These are phyloP conservation scores for Engystomops pustulosus DNA, from an alignment of 2,113 vertebrate species.

Conservation along the genomic window DNA sequence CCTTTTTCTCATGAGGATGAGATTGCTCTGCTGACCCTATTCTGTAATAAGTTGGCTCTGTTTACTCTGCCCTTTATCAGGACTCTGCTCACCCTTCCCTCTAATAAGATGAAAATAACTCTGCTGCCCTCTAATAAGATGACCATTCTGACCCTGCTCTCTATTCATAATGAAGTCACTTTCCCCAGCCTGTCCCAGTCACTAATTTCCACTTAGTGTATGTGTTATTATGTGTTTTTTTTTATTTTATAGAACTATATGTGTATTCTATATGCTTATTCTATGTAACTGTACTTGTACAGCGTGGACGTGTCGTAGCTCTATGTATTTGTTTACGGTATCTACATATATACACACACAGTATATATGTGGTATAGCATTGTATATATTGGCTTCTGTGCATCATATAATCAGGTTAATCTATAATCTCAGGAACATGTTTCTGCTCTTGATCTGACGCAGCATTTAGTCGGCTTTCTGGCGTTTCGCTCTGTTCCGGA, in stretches of 20 bases:
- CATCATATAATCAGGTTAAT: background rate
- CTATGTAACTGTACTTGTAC: background rate
- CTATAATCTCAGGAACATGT: background rate
- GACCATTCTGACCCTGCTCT: background rate
- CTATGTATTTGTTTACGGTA: too few species aligned
- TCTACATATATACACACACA: background rate
- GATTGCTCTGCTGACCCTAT: background rate
- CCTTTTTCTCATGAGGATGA: background rate
- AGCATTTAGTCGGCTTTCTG: background rate
- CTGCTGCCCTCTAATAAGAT: too few species aligned
- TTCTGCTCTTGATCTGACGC: background rate
- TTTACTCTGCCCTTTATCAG: too few species aligned
- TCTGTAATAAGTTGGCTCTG: too few species aligned
- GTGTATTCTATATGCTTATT: too few species aligned
- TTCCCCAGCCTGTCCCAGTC: background rate
- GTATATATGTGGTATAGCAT: too few species aligned
- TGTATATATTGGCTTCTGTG: background rate
- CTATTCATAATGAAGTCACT: background rate
- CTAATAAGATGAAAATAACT: too few species aligned
- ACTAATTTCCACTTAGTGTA: too few species aligned
- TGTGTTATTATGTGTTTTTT: too few species aligned
- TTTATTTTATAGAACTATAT: too few species aligned
- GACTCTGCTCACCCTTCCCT: too few species aligned
- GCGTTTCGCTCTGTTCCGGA: background rate
- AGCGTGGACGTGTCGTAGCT: background rate